Base-by-base conservation (phyloP, 2,797 vertebrate species). In the Leuciscus waleckii region DNA sequence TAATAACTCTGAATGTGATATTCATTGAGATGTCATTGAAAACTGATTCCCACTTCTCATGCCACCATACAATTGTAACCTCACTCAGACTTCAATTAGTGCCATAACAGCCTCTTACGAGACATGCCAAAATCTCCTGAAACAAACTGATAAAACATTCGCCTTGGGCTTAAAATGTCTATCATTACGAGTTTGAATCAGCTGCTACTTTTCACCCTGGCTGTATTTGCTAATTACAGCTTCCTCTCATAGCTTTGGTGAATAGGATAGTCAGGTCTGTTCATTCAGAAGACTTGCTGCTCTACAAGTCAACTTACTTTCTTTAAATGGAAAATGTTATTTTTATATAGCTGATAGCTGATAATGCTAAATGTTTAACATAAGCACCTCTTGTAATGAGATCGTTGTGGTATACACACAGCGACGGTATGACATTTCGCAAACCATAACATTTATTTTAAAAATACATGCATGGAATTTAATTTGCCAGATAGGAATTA, bases 111-210 rank as follows among this genome's bases (percentile, higher is more conserved):
- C 46, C 35, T 77, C n/a, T 56, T 69, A 83, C 16, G 16, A 51
- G 56, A 58, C 73, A 75, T 68, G 82, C 69, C 70, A 51, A 56
- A 56, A 69, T 68, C 63, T 56, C 74, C 26, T 54, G n/a, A 77
- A 78, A 69, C 46, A 69, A 56, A 69, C 3, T 13, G 58, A 69
- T 58, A 78, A 68, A 84, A 46, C 37, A 70, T 70, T 78, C 16
- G 49, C 65, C 74, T 78, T 70, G 65, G 74, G 65, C 37, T 67
- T 84, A 17, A 78, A 84, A 70, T 70, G 74, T 77, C 74, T 69
- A 68, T 84, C 74, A 84, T 78, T 51, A 63, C 9, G 35, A 69
- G 29, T 76, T 67, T 75, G 17, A 65, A 46, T 75, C 21, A 74
- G 54, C 46, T 7, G 49, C 80, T 73, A 46, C 54, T 32, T n/a